Evolutionary conservation across 2,113 vertebrate species (phyloP).

Genomic region (Siniperca knerii): DNA sequence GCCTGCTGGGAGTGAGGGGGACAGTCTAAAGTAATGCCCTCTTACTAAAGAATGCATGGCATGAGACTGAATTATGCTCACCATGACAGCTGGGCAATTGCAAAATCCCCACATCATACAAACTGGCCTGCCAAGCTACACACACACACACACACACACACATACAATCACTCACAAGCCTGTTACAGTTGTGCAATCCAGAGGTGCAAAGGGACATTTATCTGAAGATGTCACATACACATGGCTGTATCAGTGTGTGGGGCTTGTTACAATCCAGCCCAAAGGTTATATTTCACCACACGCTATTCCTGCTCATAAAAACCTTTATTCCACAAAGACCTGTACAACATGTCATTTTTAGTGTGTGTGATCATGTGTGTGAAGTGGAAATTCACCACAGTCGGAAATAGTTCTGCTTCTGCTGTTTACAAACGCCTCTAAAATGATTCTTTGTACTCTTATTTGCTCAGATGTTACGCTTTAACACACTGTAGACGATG

Average conservation of each 20-base stretch:
- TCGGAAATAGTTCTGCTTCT: not conserved
- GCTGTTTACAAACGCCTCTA: not conserved
- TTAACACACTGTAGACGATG: not conserved
- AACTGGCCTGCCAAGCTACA: not conserved
- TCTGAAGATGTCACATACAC: conserved; percentile 2
- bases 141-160: not conserved
- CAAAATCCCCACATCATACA: not conserved
- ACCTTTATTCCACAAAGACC: not conserved
- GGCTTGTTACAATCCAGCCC: not conserved
- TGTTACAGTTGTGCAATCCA: not conserved
- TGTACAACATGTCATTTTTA: not conserved
- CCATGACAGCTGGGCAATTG: conserved; percentile 21
- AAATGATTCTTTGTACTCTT: not conserved
- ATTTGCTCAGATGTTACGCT: not conserved
- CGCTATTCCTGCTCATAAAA: not conserved
- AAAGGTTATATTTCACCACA: conserved; percentile 11
- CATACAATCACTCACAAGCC: not conserved
- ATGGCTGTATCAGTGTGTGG: too few species aligned
- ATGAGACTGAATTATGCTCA: conserved; percentile 4
- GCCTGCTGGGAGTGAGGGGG: conserved; percentile 13
- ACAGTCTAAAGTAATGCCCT: not conserved
- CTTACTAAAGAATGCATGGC: conserved; percentile 47
- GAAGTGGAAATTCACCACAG: not conserved
- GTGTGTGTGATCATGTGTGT: not conserved
- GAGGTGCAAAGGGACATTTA: not conserved